Conservation (phyloP, 2,888 invertebrate species). For the Calameuta pallipes region DNA sequence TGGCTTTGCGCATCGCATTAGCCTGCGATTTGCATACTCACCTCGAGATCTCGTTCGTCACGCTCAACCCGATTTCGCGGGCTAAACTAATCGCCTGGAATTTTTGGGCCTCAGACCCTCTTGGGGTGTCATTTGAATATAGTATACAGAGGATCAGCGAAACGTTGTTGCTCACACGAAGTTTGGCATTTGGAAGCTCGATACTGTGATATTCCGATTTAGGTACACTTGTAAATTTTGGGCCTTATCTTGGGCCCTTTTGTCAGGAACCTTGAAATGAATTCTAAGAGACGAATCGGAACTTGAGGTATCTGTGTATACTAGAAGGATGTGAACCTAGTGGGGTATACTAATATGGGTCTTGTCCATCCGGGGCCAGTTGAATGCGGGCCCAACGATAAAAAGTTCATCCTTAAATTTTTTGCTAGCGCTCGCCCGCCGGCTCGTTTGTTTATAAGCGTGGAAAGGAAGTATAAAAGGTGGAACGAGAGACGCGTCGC, state of each 20-base stretch:
- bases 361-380: not conserved
- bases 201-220: not conserved
- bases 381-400: not conserved
- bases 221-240: not conserved
- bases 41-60: conserved; percentile 63
- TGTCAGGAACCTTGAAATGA: not conserved
- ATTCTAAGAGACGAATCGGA: not conserved
- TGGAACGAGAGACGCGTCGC: conserved; percentile 10
- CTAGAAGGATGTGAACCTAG: not conserved
- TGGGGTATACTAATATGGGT: not conserved
- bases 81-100: not conserved
- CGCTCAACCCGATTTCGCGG: conserved; percentile 41
- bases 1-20: conserved; percentile 59
- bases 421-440: conserved; percentile 30
- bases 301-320: not conserved
- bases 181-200: not conserved
- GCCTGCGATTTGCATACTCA: conserved; percentile 58
- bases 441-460: conserved; percentile 33
- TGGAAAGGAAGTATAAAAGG: conserved; percentile 34
- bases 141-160: not conserved
- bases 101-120: not conserved
- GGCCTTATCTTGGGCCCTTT: not conserved
- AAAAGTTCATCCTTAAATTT: conserved; percentile 22
- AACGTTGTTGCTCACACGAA: not conserved
- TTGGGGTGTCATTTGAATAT: not conserved